Percentiles rank a stretch among this genome's conserved stretches.
Conservation (phyloP, 2,113 vertebrate species). For the Pyrgilauda ruficollis region DNA sequence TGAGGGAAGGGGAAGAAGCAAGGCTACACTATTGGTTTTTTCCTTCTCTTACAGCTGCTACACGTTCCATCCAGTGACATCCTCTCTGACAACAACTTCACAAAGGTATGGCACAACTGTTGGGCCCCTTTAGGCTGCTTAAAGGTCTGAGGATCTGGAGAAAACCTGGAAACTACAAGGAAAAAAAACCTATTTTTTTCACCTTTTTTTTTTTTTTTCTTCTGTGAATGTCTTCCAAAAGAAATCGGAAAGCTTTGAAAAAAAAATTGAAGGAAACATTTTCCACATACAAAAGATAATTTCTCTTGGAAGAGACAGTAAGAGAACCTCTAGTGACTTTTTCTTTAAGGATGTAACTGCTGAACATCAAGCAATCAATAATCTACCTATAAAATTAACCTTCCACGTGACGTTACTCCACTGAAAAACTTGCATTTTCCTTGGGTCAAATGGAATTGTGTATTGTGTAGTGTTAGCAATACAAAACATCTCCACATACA, state of each 20-base stretch:
- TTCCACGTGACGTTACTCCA: fast-evolving
- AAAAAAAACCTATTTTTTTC: neutral
- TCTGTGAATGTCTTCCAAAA: neutral
- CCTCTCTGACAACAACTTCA: neutral
- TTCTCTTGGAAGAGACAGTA: neutral
- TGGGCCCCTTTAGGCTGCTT: neutral
- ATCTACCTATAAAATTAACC: neutral
- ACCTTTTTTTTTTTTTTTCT: neutral
- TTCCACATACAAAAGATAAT: neutral
- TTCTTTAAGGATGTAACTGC: neutral
- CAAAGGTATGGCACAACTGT: neutral
- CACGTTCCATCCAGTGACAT: fast-evolving
- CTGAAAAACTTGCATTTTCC: neutral
- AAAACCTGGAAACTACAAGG: neutral
- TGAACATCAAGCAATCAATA: neutral
- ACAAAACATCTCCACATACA: neutral
- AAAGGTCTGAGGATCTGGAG: neutral
- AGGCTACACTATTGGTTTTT: neutral
- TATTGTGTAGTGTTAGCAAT: neutral
- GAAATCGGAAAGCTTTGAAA: neutral
- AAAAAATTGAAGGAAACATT: neutral
- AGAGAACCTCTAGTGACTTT: neutral
- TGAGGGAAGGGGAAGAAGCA: neutral
- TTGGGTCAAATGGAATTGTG: neutral
- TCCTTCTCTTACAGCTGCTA: neutral